Evolutionary conservation across 2,797 vertebrate species (phyloP).

Genomic region (Lepus oiostolus): DNA sequence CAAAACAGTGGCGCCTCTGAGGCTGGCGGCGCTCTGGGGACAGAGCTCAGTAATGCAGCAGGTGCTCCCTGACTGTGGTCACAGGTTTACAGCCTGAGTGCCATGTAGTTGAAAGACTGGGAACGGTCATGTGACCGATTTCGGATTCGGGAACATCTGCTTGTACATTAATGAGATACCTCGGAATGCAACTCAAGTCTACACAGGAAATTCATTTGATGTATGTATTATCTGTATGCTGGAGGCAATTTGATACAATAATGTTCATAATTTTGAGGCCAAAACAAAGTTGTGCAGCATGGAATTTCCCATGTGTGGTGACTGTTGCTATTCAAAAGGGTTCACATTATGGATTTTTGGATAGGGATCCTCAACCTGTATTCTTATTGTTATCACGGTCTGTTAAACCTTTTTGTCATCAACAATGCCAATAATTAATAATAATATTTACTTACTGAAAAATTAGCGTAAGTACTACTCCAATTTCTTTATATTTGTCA

Average conservation of each 20-base stretch:
- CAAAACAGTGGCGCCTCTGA: background rate
- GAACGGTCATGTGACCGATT: background rate
- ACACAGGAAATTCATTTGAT: background rate
- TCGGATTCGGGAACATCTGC: background rate
- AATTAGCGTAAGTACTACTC: background rate
- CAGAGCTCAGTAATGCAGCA: background rate
- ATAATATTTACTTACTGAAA: background rate
- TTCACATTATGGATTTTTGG: background rate
- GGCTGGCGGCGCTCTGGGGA: background rate
- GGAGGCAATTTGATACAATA: background rate
- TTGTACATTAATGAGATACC: background rate
- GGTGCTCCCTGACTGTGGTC: background rate
- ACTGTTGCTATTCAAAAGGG: background rate
- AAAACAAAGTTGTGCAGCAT: background rate
- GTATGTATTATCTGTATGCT: background rate
- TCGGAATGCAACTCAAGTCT: background rate
- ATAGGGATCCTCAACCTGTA: background rate
- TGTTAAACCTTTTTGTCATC: background rate
- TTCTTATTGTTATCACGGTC: background rate
- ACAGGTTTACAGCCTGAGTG: background rate
- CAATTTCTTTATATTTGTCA: background rate
- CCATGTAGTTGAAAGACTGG: background rate
- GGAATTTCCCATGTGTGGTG: background rate
- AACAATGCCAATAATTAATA: slow-evolving; percentile 7
- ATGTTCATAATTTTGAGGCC: background rate